Percentiles rank a stretch among this genome's conserved stretches.
Conservation (phyloP, 2,797 vertebrate species). For the Craterocephalus amniculus region DNA sequence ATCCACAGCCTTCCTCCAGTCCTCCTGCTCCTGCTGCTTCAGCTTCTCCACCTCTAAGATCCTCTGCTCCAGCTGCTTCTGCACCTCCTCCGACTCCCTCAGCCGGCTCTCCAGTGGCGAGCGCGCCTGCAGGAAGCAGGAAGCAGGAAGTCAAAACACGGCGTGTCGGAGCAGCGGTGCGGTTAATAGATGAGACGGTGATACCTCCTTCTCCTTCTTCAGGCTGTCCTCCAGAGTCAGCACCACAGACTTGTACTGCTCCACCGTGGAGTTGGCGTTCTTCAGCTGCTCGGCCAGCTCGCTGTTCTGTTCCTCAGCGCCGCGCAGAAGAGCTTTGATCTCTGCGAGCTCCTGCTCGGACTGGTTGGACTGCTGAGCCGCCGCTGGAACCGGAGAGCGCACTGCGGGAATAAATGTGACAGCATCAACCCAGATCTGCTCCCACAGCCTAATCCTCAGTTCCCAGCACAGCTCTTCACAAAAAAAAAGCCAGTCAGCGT, state of each 20-base stretch:
- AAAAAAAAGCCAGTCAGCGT: no score
- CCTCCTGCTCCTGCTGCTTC: constrained; percentile 90
- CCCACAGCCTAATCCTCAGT: neutral
- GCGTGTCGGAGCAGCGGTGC: neutral
- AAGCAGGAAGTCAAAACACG: constrained; percentile 53
- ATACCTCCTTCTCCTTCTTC: constrained; percentile 94
- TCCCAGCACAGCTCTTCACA: no score
- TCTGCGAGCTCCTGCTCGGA: constrained; percentile 87
- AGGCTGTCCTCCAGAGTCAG: constrained; percentile 91
- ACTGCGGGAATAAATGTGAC: constrained; percentile 26
- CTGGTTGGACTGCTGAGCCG: constrained; percentile 56
- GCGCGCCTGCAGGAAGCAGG: constrained; percentile 77
- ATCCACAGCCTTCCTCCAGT: constrained; percentile 88
- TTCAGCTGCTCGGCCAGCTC: constrained; percentile 91
- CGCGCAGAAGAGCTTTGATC: constrained; percentile 83
- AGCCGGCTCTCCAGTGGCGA: constrained; percentile 87
- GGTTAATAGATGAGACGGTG: no score
- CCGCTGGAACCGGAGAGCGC: constrained; percentile 50
- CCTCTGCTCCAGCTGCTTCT: constrained; percentile 91
- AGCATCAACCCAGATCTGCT: neutral
- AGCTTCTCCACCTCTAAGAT: constrained; percentile 91
- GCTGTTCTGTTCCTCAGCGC: constrained; percentile 87
- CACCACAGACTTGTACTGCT: constrained; percentile 92
- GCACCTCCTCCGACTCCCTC: constrained; percentile 90
- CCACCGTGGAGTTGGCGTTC: constrained; percentile 87